Conservation (phyloP, 2,113 vertebrate genomes). For the Phodopus roborovskii region DNA sequence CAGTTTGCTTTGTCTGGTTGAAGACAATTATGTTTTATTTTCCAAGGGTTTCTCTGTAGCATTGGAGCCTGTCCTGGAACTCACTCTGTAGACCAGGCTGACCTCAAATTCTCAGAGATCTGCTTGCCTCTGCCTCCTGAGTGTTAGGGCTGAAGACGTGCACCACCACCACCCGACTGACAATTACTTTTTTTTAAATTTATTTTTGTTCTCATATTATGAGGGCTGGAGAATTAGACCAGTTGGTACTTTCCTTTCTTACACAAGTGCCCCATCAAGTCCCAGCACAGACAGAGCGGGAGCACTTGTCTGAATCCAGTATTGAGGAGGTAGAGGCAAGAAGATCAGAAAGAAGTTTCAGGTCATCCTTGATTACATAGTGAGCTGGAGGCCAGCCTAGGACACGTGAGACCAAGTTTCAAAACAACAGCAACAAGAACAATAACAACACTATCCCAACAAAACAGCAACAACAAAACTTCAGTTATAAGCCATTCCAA, state of each 20-base stretch:
- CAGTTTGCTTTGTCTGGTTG: slow-evolving; percentile 1
- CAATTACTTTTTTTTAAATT: neutral
- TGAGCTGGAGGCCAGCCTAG: neutral
- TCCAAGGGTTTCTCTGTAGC: too few species aligned
- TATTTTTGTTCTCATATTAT: neutral
- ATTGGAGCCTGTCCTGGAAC: too few species aligned
- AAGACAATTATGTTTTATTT: neutral
- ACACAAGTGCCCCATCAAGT: neutral
- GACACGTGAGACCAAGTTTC: neutral
- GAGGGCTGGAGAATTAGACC: neutral
- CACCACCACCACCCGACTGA: too few species aligned
- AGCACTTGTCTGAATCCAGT: neutral
- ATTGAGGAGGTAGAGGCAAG: neutral
- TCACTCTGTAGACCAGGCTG: too few species aligned
- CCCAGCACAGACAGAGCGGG: neutral
- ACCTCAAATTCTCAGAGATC: too few species aligned
- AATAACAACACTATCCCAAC: neutral
- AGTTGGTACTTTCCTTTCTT: neutral
- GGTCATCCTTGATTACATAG: neutral
- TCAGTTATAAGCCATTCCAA: slow-evolving; percentile 34
- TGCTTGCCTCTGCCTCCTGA: too few species aligned
- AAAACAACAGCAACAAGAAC: neutral
- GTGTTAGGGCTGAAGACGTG: too few species aligned
- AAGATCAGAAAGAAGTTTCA: neutral
- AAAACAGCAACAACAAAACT: neutral